Conservation (phyloP, 1,140 invertebrate species). For the Carposina sasakii region DNA sequence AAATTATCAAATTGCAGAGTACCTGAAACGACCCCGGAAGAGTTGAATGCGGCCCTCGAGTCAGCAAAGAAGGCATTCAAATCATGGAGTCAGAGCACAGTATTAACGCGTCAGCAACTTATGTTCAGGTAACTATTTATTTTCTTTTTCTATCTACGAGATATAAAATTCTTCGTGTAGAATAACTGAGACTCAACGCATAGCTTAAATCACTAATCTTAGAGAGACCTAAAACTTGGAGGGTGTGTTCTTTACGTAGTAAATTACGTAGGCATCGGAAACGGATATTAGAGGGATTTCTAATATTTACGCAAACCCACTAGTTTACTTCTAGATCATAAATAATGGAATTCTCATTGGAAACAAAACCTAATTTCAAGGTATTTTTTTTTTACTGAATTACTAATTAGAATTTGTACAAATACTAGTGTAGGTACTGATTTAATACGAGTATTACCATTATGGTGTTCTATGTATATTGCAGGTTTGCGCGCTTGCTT, state of each 20-base stretch:
- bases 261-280: neutral
- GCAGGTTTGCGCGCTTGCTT: slow-evolving; percentile 75
- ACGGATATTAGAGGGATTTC: neutral
- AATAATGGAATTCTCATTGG: too few relatives aligned
- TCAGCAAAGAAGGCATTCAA: slow-evolving; percentile 85
- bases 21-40: slow-evolving; percentile 90
- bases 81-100: slow-evolving; percentile 93
- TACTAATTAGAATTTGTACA: too few relatives aligned
- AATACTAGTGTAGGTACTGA: too few relatives aligned
- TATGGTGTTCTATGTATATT: too few relatives aligned
- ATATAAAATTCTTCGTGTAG: neutral
- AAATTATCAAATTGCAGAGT: slow-evolving; percentile 75
- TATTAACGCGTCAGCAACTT: slow-evolving; percentile 94
- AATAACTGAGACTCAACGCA: neutral
- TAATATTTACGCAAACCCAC: neutral
- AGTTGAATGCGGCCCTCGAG: slow-evolving; percentile 94
- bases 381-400: too few relatives aligned
- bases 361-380: too few relatives aligned
- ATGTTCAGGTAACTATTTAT: slow-evolving; percentile 88
- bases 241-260: too few relatives aligned
- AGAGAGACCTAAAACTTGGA: too few relatives aligned
- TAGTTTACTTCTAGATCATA: neutral
- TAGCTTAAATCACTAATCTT: neutral
- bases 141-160: neutral
- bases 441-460: too few relatives aligned